These are phyloP conservation scores for Sepioteuthis lessoniana DNA, from an alignment of 2,888 invertebrate genomes.

Conservation along the genomic window DNA sequence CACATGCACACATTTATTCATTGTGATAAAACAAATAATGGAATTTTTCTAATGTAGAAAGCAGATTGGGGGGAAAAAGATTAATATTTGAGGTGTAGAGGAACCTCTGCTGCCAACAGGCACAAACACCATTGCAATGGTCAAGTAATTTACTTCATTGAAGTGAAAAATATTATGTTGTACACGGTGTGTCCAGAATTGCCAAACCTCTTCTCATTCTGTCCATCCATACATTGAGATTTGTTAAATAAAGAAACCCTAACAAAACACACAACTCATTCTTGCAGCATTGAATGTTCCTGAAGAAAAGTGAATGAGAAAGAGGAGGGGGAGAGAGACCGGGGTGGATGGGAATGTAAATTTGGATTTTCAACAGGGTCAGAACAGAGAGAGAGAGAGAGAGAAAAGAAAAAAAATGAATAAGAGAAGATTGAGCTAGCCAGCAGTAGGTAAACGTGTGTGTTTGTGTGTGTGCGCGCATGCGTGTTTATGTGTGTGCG, in stretches of 20 bases:
- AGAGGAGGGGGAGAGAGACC: not conserved
- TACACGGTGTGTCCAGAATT: slow-evolving; percentile 43
- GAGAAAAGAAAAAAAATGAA: not conserved
- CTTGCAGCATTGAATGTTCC: not conserved
- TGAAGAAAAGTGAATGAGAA: not conserved
- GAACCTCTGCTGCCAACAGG: too few relatives aligned
- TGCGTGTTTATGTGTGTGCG: too few relatives aligned
- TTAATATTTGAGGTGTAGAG: too few relatives aligned
- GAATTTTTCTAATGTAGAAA: not conserved
- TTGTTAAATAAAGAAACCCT: not conserved
- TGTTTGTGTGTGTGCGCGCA: too few relatives aligned
- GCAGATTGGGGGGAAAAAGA: too few relatives aligned
- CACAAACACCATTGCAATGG: too few relatives aligned
- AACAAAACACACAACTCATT: not conserved
- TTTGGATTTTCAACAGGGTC: not conserved
- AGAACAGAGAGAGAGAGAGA: not conserved
- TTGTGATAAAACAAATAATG: too few relatives aligned
- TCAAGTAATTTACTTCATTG: slow-evolving; percentile 39
- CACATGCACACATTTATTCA: too few relatives aligned
- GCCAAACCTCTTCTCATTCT: not conserved
- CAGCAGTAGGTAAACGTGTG: not conserved
- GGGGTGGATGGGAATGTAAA: not conserved
- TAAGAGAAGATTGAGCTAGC: not conserved
- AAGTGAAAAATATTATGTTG: slow-evolving; percentile 40
- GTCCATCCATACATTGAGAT: not conserved